These are phyloP conservation scores for Zeuzera pyrina DNA, from an alignment of 2,888 invertebrate species.

Conservation along the genomic window DNA sequence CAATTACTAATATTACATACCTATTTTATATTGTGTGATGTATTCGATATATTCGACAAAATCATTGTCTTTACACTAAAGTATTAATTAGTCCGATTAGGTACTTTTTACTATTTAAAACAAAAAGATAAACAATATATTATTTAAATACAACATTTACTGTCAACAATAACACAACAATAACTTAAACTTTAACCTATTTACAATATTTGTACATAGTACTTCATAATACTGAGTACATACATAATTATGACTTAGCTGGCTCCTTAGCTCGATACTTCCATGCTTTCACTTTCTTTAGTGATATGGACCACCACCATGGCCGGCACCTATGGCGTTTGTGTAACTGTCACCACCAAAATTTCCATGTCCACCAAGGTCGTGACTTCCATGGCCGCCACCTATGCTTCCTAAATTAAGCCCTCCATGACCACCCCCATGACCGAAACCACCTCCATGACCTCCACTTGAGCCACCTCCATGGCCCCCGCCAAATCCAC, in stretches of 20 bases:
- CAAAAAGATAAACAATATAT: too few relatives aligned
- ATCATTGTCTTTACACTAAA: too few relatives aligned
- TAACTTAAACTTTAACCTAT: slow-evolving; percentile 51
- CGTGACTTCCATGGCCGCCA: slow-evolving; percentile 29
- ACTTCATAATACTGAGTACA: slow-evolving; percentile 5
- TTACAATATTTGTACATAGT: slow-evolving; percentile 32
- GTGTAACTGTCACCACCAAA: slow-evolving; percentile 56
- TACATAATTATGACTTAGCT: slow-evolving; percentile 56
- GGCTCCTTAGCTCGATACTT: too few relatives aligned
- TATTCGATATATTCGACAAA: too few relatives aligned
- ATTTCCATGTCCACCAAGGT: slow-evolving; percentile 20
- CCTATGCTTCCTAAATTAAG: slow-evolving; percentile 22
- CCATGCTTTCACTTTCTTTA: slow-evolving; percentile 39
- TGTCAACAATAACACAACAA: slow-evolving; percentile 37
- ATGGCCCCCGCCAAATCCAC: slow-evolving; percentile 18
- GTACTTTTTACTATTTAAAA: too few relatives aligned
- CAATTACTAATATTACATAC: too few relatives aligned
- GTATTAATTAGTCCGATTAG: too few relatives aligned
- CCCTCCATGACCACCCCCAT: slow-evolving; percentile 18
- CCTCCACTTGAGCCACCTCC: slow-evolving; percentile 19
- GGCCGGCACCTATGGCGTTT: slow-evolving; percentile 53
- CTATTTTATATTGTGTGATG: too few relatives aligned
- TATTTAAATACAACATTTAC: slow-evolving; percentile 35
- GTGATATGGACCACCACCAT: slow-evolving; percentile 64
- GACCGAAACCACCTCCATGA: slow-evolving; percentile 20